Base-by-base conservation (phyloP, 2,888 invertebrate species). In the Hipparchia sbordonii region DNA sequence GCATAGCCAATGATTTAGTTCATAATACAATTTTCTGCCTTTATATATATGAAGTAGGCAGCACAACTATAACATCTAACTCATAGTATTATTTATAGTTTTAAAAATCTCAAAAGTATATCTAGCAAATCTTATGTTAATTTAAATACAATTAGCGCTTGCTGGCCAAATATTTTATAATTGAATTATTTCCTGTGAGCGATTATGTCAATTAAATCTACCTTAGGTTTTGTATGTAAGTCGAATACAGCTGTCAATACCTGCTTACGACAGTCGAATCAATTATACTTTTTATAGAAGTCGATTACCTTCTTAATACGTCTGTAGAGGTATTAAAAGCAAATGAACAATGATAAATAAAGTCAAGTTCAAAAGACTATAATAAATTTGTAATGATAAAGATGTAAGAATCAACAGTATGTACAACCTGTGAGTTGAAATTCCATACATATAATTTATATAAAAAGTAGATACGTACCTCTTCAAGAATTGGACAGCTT, bases 401-500 rank as follows among this genome's bases (percentile, higher is more conserved):
- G 4, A 54, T 2, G 8, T 57, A 23, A 57, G 23, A 57, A 57
- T 3, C 23, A 57, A 23, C 57, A 23, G 8, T 33, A 57, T 12
- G 54, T 1, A 48, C 6, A 48, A 23, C 23, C 10, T 33, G 12
- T 51, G 8, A 59, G 9, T 7, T 23, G 23, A 9, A 33, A 51
- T 10, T 48, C 2, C 48, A 48, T 2, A 12, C 4, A 23, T n/a
- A 63, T n/a, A 9, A 23, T 23, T 2, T 52, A 65, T 1, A 65
- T 52, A 12, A 33, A 9, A 65, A 72, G 73, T 77, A 52, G 62
- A 71, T 76, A 79, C 92, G 87, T 86, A 94, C 92, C 90, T 95
- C 95, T 94, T 97, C 96, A 78, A 97, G 94, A 77, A 96, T 96
- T 65, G 97, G 97, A 87, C 97, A 98, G 82, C 97, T 97, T 82